Percentiles rank a stretch among this genome's conserved stretches.
These are phyloP conservation scores for Meloidogyne exigua DNA, from an alignment of 1,140 invertebrate genomes.

Conservation along the genomic window DNA sequence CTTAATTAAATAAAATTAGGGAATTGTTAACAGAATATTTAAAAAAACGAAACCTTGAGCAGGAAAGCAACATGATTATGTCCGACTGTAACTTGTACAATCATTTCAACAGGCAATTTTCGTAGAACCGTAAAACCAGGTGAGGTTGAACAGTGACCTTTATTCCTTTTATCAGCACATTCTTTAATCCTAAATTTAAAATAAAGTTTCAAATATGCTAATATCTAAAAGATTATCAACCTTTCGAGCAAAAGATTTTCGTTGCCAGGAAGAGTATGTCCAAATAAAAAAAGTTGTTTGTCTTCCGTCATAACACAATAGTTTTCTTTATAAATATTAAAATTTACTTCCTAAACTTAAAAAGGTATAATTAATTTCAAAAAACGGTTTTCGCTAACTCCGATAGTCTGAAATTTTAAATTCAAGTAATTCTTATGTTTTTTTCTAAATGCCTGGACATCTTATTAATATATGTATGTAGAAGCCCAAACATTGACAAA, in stretches of 20 bases:
- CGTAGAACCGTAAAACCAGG: constrained; percentile 18
- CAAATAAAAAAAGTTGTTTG: constrained; percentile 31
- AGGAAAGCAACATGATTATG: constrained; percentile 50
- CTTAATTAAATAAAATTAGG: constrained; percentile 29
- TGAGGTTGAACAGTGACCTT: constrained; percentile 22
- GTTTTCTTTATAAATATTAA: constrained; percentile 8
- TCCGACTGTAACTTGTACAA: constrained; percentile 52
- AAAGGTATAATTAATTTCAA: too few relatives aligned
- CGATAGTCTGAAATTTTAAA: too few relatives aligned
- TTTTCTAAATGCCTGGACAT: too few relatives aligned
- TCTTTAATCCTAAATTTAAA: constrained; percentile 34
- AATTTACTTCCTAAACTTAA: too few relatives aligned
- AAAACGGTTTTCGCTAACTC: too few relatives aligned
- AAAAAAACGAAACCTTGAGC: constrained; percentile 37
- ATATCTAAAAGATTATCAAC: not conserved
- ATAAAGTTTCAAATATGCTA: too few relatives aligned
- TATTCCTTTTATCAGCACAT: constrained; percentile 47
- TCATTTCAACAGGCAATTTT: constrained; percentile 37
- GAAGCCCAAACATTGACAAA: too few relatives aligned
- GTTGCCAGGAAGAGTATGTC: constrained; percentile 29
- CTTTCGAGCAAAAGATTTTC: constrained; percentile 24
- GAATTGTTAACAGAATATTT: not conserved
- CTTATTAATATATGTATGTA: too few relatives aligned
- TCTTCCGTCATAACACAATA: constrained; percentile 19
- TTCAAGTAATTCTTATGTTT: too few relatives aligned